Percentiles rank a stretch among this genome's conserved stretches.
Conservation (phyloP, 2,888 invertebrate species). For the Drosophila macrospina region DNA sequence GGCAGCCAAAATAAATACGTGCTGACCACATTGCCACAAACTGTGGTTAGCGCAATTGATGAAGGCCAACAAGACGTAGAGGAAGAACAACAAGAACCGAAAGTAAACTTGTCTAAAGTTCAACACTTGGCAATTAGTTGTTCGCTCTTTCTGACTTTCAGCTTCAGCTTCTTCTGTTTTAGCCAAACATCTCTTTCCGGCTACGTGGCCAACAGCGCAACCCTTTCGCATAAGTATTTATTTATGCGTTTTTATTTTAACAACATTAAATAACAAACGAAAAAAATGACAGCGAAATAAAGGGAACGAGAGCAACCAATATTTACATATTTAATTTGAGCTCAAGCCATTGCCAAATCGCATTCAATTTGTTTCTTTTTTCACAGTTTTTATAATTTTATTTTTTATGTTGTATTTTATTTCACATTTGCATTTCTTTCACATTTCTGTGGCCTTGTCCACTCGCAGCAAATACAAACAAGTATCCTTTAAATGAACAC, state of each 20-base stretch:
- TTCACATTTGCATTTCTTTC: conserved; percentile 43
- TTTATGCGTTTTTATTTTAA: conserved; percentile 57
- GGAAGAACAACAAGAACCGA: conserved; percentile 3
- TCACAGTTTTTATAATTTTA: conserved; percentile 2
- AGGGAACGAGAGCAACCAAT: conserved; percentile 11
- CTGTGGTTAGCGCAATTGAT: conserved; percentile 5
- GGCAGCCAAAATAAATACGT: conserved; percentile 24
- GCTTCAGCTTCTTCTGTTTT: conserved; percentile 15
- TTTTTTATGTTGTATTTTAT: conserved; percentile 40
- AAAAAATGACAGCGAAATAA: neutral
- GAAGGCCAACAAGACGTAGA: conserved; percentile 11
- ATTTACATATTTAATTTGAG: conserved; percentile 78
- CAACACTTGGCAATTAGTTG: conserved; percentile 49
- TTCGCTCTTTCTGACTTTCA: conserved; percentile 24
- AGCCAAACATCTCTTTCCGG: conserved; percentile 39
- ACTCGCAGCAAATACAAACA: conserved; percentile 27
- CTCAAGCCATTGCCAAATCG: conserved; percentile 51
- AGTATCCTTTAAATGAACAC: conserved; percentile 38
- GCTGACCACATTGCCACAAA: conserved; percentile 17
- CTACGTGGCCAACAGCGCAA: conserved; percentile 16
- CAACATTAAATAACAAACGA: conserved; percentile 20
- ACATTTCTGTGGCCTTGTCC: conserved; percentile 40
- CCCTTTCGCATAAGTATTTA: conserved; percentile 42
- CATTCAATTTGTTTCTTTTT: conserved; percentile 50
- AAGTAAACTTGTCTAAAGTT: conserved; percentile 49